A percentile compares a stretch with the other conserved stretches of the same genome.
phyloP scores from a whole-genome alignment of 2,888 invertebrate genomes.

The Tinea trinotella region DNA sequence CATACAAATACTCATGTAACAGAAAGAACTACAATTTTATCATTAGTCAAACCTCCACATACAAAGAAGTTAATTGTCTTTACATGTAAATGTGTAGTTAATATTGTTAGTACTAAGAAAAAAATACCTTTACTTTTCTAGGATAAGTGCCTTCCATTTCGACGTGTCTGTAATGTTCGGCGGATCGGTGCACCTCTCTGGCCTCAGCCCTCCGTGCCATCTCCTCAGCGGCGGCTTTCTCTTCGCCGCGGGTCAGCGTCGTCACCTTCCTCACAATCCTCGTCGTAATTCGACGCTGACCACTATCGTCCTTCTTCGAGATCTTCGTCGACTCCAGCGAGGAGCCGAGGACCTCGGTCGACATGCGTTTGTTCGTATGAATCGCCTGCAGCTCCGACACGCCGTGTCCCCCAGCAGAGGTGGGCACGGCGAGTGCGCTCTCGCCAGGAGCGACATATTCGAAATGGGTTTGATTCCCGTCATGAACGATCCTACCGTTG shows the following conservation, averaged over 20 bases:
- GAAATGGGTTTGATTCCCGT: slow-evolving; percentile 66
- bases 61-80: not conserved
- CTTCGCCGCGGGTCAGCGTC: slow-evolving; percentile 88
- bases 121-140: slow-evolving; percentile 83
- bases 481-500: slow-evolving; percentile 59
- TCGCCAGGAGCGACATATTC: slow-evolving; percentile 55
- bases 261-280: slow-evolving; percentile 91
- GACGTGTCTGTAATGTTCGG: slow-evolving; percentile 72
- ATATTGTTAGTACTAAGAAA: not conserved
- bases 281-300: slow-evolving; percentile 87
- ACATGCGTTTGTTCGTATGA: slow-evolving; percentile 85
- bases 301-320: slow-evolving; percentile 83
- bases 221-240: slow-evolving; percentile 81
- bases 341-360: slow-evolving; percentile 88
- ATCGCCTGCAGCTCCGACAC: slow-evolving; percentile 80
- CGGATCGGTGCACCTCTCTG: slow-evolving; percentile 70
- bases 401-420: slow-evolving; percentile 55
- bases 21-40: not conserved
- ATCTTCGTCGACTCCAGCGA: slow-evolving; percentile 88
- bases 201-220: slow-evolving; percentile 71
- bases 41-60: slow-evolving; percentile 1
- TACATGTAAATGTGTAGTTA: not conserved
- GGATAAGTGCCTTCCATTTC: slow-evolving; percentile 74
- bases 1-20: not conserved
- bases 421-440: slow-evolving; percentile 54